These are phyloP conservation scores for Myrmecophaga tridactyla DNA, from an alignment of 2,113 vertebrate species.

Conservation along the genomic window DNA sequence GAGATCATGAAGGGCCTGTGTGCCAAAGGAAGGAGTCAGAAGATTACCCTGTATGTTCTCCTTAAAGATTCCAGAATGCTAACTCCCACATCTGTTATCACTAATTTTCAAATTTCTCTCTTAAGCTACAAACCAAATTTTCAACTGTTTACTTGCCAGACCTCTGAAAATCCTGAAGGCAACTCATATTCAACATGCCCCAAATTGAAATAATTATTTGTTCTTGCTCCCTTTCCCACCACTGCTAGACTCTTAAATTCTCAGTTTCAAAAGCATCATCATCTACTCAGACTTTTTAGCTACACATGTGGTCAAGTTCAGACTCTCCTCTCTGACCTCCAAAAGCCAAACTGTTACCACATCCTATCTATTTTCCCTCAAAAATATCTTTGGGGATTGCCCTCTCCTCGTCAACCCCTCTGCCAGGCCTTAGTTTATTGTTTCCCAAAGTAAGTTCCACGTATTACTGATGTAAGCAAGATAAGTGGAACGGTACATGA, in stretches of 20 bases:
- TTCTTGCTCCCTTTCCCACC: background rate
- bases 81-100: background rate
- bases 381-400: background rate
- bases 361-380: background rate
- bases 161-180: background rate
- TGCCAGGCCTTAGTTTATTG: background rate
- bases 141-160: background rate
- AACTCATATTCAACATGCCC: background rate
- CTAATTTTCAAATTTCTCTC: background rate
- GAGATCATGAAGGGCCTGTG: background rate
- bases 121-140: conserved; percentile 1
- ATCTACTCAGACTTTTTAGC: background rate
- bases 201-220: background rate
- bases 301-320: background rate
- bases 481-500: background rate
- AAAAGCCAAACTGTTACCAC: background rate
- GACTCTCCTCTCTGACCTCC: background rate
- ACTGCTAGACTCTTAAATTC: background rate
- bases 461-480: background rate
- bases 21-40: background rate
- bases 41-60: background rate
- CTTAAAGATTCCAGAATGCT: background rate
- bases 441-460: background rate
- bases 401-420: background rate
- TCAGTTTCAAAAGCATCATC: background rate